These are phyloP conservation scores for Diachasmimorpha longicaudata DNA, from an alignment of 1,140 invertebrate genomes.

Conservation along the genomic window DNA sequence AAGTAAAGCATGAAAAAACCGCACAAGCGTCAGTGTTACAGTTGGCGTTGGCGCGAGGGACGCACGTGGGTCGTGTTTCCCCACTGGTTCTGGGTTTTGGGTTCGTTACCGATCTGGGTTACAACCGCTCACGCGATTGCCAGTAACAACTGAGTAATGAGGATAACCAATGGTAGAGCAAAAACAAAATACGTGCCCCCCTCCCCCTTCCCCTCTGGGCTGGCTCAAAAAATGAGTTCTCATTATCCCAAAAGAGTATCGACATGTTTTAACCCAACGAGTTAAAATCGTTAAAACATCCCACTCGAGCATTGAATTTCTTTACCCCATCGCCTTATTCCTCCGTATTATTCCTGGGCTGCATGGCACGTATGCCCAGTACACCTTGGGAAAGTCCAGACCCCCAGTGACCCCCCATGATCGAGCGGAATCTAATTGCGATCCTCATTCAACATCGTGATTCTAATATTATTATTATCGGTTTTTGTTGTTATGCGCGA, in stretches of 20 bases:
- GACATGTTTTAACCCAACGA: too few species aligned
- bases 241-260: background rate
- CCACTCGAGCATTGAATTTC: too few species aligned
- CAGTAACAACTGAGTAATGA: background rate
- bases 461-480: slow-evolving; percentile 7
- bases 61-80: background rate
- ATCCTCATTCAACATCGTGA: slow-evolving; percentile 10
- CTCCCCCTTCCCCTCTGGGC: too few species aligned
- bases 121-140: background rate
- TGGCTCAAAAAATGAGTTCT: background rate
- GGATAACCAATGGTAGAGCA: background rate
- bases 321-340: background rate
- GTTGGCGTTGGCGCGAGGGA: slow-evolving; percentile 7
- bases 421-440: slow-evolving; percentile 14
- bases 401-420: background rate
- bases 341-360: background rate
- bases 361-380: background rate
- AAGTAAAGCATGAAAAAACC: background rate
- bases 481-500: background rate
- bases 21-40: background rate
- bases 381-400: background rate
- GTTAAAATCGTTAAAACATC: too few species aligned
- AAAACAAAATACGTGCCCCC: too few species aligned
- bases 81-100: background rate
- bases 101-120: slow-evolving; percentile 10